Base-by-base conservation (phyloP, 2,888 invertebrate species). In the Nysson spinosus region DNA sequence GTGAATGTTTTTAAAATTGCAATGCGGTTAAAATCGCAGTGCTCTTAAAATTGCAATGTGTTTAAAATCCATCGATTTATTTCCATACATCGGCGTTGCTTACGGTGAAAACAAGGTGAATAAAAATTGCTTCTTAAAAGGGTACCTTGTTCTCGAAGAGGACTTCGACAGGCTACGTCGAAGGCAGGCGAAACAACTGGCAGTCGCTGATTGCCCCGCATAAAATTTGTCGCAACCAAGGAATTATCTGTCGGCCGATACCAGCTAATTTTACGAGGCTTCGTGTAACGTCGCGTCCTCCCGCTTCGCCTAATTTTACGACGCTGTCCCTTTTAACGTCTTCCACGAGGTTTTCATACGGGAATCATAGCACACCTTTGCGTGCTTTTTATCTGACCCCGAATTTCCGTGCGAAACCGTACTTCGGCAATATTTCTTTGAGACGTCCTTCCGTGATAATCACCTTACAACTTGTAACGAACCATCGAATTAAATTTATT, bases 221-320 rank as follows among this genome's bases (percentile, higher is more conserved):
- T 63, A 72, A 65, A 72, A 68, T 73, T 73, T 54, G 54, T 63
- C 63, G 52, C 40, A 43, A 46, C 50, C 47, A 47, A 58, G 55
- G 24, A 64, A 62, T 58, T 58, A 72, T 73, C 58, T 26, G 54
- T 34, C 51, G 28, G 16, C 49, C 58, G 69, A 62, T 56, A 63
- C 26, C 54, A 24, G 30, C 46, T 73, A 66, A 72, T 69, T 73
- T 69, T 69, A 72, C 50, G 63, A 50, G 43, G 17, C 47, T 46
- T 19, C 39, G 49, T 17, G 14, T 60, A 61, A 42, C 34, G 49
- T 42, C 19, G 35, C 5, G 35, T 34, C 46, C 32, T 30, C 43
- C 14, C 43, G 19, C 26, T 46, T n/a, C 55, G 52, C 47, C 68
- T 64, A 71, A 74, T 70, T 74, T 74, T 70, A 64, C 70, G 70